Evolutionary conservation across 2,797 vertebrate species (phyloP).

Genomic region (Coracias cyanogaster): DNA sequence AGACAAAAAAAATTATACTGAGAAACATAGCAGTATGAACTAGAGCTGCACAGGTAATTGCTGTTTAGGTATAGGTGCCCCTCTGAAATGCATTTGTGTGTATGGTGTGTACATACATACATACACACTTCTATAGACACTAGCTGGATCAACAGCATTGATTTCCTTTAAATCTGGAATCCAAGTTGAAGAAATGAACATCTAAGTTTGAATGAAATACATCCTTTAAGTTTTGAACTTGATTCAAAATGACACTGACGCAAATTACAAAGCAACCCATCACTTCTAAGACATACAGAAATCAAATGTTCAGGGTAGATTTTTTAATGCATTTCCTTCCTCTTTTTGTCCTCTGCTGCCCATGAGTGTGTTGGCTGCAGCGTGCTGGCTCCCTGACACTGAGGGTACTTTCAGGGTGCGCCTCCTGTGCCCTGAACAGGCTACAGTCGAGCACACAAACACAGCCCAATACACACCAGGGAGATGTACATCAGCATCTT

Average conservation of each 20-base stretch:
- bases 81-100: background rate
- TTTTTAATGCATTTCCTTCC: background rate
- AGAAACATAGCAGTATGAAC: background rate
- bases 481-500: background rate
- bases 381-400: fast-evolving
- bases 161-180: background rate
- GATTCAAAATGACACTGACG: background rate
- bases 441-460: background rate
- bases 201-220: background rate
- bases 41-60: background rate
- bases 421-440: background rate
- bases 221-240: background rate
- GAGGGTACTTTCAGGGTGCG: background rate
- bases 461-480: background rate
- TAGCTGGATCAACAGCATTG: background rate
- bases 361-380: fast-evolving
- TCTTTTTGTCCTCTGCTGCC: background rate
- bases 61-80: background rate
- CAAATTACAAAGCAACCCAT: background rate
- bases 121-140: background rate
- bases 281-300: background rate
- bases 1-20: background rate
- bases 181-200: background rate
- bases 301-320: background rate
- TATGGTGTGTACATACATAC: background rate